Evolutionary conservation across 1,140 invertebrate species (phyloP).

Genomic region (Chrysopa pallens): DNA sequence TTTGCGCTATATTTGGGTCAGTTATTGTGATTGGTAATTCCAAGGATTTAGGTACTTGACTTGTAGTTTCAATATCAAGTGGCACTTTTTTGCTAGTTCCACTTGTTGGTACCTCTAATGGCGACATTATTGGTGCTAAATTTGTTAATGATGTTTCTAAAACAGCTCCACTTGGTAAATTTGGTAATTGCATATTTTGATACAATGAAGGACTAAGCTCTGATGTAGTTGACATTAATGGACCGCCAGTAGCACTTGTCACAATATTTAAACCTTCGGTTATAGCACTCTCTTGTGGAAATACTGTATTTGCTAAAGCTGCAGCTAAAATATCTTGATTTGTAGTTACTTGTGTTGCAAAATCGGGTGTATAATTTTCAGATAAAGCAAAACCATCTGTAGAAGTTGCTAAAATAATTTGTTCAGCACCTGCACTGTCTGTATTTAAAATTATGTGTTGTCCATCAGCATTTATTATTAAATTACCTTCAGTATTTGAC

Average conservation of each 20-base stretch:
- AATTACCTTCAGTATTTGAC: conserved; percentile 17
- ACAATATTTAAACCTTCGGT: conserved; percentile 12
- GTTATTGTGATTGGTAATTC: conserved; percentile 32
- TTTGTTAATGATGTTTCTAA: conserved; percentile 50
- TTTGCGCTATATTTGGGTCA: conserved; percentile 32
- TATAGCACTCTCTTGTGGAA: conserved; percentile 36
- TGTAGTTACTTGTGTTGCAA: conserved; percentile 16
- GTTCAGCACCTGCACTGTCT: conserved; percentile 9
- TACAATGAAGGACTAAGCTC: conserved; percentile 20
- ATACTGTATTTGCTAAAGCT: conserved; percentile 53
- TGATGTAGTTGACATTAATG: conserved; percentile 13
- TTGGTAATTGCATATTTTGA: conserved; percentile 21
- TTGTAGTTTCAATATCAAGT: conserved; percentile 14
- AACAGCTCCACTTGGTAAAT: conserved; percentile 33
- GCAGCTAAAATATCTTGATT: conserved; percentile 56
- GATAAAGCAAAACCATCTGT: conserved; percentile 6
- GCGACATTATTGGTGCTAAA: conserved; percentile 63
- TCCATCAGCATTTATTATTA: conserved; percentile 22
- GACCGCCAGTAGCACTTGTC: conserved; percentile 4
- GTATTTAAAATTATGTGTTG: conserved; percentile 23
- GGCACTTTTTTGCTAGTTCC: conserved; percentile 21
- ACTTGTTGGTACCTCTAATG: conserved; percentile 47
- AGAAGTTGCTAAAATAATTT: conserved; percentile 19
- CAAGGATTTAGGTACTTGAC: conserved; percentile 25
- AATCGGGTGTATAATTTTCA: conserved; percentile 9